These are phyloP conservation scores for Drosophila orosa DNA, from an alignment of 1,140 invertebrate species.

Conservation along the genomic window DNA sequence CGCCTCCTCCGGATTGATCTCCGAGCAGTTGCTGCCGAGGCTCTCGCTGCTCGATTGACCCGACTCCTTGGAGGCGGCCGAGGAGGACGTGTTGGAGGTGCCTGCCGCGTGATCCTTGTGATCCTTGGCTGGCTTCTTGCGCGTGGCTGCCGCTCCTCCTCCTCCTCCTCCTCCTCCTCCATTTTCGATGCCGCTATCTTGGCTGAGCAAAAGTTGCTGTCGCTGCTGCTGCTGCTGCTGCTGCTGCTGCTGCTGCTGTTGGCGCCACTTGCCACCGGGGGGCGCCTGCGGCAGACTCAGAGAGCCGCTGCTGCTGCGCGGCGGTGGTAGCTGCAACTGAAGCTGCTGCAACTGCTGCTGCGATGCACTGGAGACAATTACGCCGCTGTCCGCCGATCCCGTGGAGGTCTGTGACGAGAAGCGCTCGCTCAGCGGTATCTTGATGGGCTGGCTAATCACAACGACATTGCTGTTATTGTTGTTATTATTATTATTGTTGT, in stretches of 20 bases:
- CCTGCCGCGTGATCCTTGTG: slow-evolving; percentile 2
- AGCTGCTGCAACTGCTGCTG: slow-evolving; percentile 63
- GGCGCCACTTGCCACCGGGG: slow-evolving; percentile 57
- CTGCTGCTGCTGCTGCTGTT: slow-evolving; percentile 53
- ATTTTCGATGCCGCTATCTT: slow-evolving; percentile 81
- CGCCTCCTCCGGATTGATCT: slow-evolving; percentile 11
- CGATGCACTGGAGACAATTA: slow-evolving; percentile 59
- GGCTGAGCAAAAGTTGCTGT: slow-evolving; percentile 69
- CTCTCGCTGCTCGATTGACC: slow-evolving; percentile 70
- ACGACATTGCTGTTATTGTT: slow-evolving; percentile 19
- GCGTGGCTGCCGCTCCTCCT: neutral
- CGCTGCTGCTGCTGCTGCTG: slow-evolving; percentile 51
- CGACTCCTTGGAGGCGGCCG: slow-evolving; percentile 18
- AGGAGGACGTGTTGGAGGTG: slow-evolving; percentile 11
- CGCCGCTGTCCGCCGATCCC: slow-evolving; percentile 79
- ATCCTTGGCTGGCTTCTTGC: slow-evolving; percentile 12
- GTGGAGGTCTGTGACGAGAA: slow-evolving; percentile 78
- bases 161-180: slow-evolving; percentile 11
- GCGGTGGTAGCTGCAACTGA: slow-evolving; percentile 54
- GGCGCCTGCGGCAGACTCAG: slow-evolving; percentile 68
- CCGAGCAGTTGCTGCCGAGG: slow-evolving; percentile 57
- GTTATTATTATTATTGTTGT: neutral
- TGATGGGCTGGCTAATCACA: slow-evolving; percentile 67
- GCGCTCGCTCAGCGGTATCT: slow-evolving; percentile 73
- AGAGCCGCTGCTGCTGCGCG: slow-evolving; percentile 76